Conservation (phyloP, 2,888 invertebrate species). For the Coleophora deauratella region DNA sequence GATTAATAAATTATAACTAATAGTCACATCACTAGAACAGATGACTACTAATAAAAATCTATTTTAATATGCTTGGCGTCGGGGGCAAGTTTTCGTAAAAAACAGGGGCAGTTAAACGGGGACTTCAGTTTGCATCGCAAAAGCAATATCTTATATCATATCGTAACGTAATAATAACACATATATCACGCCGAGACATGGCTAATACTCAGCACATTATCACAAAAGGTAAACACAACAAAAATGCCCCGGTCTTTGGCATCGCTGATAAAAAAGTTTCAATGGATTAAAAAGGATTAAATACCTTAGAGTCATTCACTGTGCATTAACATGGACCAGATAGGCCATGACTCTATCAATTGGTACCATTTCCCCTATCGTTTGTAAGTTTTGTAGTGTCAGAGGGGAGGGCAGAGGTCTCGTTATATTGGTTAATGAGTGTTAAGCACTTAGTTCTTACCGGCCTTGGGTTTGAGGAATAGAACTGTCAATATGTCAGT, state of each 20-base stretch:
- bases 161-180: no score
- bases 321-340: conserved; percentile 8
- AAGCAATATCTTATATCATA: no score
- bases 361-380: conserved; percentile 17
- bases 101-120: no score
- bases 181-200: conserved; percentile 3
- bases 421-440: conserved; percentile 8
- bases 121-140: no score
- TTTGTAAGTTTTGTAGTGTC: conserved; percentile 5
- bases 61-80: no score
- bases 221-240: conserved; percentile 36
- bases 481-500: conserved; percentile 6
- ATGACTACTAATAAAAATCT: no score
- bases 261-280: conserved; percentile 36
- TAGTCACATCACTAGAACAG: no score
- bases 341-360: conserved; percentile 20
- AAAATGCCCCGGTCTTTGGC: conserved; percentile 37
- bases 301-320: conserved; percentile 21
- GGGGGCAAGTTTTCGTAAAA: no score
- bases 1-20: no score
- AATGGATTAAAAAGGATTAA: conserved; percentile 29
- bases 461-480: conserved; percentile 1
- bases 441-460: conserved; percentile 2
- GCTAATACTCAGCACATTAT: conserved; percentile 8
- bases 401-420: conserved; percentile 3